These are phyloP conservation scores for Galeruca laticollis DNA, from an alignment of 2,888 invertebrate genomes.

Conservation along the genomic window DNA sequence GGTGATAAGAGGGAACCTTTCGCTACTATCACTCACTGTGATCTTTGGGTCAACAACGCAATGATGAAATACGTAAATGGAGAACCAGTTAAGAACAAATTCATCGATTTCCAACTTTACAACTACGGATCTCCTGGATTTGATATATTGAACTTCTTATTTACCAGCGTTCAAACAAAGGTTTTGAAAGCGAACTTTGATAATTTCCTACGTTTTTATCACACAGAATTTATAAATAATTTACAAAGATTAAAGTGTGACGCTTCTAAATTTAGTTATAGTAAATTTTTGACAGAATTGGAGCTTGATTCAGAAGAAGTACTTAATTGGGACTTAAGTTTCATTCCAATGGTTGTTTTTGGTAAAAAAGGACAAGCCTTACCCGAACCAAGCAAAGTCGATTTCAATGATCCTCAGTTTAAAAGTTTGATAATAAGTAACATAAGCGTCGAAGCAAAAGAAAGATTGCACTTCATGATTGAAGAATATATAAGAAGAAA, in stretches of 20 bases:
- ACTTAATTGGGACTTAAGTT: constrained; percentile 61
- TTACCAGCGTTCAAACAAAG: constrained; percentile 21
- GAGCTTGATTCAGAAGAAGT: constrained; percentile 59
- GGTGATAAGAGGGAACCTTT: constrained; percentile 23
- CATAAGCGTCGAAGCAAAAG: constrained; percentile 55
- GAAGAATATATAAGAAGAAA: neutral
- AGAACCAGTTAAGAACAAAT: constrained; percentile 59
- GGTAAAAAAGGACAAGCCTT: constrained; percentile 37
- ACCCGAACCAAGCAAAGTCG: neutral
- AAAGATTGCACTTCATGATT: constrained; percentile 13
- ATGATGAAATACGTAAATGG: constrained; percentile 65
- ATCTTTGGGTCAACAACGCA: constrained; percentile 73
- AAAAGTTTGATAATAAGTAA: neutral
- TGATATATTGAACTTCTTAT: constrained; percentile 22
- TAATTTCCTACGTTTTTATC: constrained; percentile 21
- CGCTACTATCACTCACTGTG: constrained; percentile 66
- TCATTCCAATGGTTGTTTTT: constrained; percentile 57
- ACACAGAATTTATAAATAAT: constrained; percentile 15
- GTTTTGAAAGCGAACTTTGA: constrained; percentile 21
- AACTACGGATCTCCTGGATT: constrained; percentile 67
- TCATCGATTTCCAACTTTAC: constrained; percentile 72
- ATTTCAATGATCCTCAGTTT: neutral
- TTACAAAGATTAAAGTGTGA: constrained; percentile 27
- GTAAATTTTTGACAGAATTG: constrained; percentile 63
- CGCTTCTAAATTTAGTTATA: constrained; percentile 51